These are phyloP conservation scores for Holocentrus rufus DNA, from an alignment of 2,797 vertebrate species.

Conservation along the genomic window DNA sequence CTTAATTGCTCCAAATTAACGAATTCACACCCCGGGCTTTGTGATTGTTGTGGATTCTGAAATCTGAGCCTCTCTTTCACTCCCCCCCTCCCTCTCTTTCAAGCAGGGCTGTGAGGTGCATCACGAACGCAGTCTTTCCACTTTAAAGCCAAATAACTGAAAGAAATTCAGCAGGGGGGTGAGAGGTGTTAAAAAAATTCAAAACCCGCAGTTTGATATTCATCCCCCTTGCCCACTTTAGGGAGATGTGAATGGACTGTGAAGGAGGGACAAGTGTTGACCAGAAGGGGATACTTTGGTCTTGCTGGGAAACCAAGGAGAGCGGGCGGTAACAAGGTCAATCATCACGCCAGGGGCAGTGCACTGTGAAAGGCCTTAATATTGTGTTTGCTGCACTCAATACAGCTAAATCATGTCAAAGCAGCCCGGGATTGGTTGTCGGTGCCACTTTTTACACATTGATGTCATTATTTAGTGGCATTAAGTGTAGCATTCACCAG, in stretches of 20 bases:
- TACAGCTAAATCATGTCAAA: slow-evolving; percentile 42
- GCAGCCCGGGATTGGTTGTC: slow-evolving; percentile 6
- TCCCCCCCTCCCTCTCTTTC: slow-evolving; percentile 7
- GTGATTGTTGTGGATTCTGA: slow-evolving; percentile 28
- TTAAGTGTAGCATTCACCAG: slow-evolving; percentile 21
- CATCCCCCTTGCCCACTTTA: slow-evolving; percentile 16
- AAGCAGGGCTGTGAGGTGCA: slow-evolving; percentile 30
- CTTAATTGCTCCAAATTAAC: slow-evolving; percentile 65
- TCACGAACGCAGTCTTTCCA: slow-evolving; percentile 7
- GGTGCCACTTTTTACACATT: slow-evolving; percentile 34
- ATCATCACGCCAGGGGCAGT: slow-evolving; percentile 28
- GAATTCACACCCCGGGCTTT: slow-evolving; percentile 47
- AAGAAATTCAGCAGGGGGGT: not conserved
- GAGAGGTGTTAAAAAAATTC: slow-evolving; percentile 6
- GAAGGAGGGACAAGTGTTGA: slow-evolving; percentile 61
- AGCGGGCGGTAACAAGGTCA: slow-evolving; percentile 60
- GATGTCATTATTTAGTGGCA: slow-evolving; percentile 32
- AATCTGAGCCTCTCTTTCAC: not conserved
- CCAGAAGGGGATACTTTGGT: slow-evolving; percentile 25
- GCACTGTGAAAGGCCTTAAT: slow-evolving; percentile 21
- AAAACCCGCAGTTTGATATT: not conserved
- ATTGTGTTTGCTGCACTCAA: slow-evolving; percentile 36
- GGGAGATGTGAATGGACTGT: slow-evolving; percentile 46
- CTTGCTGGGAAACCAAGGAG: slow-evolving; percentile 19
- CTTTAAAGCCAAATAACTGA: slow-evolving; percentile 30